Percentiles rank a stretch among this genome's conserved stretches.
phyloP scores from a whole-genome alignment of 1,140 invertebrate species.

The Philotrypesis tridentata region DNA sequence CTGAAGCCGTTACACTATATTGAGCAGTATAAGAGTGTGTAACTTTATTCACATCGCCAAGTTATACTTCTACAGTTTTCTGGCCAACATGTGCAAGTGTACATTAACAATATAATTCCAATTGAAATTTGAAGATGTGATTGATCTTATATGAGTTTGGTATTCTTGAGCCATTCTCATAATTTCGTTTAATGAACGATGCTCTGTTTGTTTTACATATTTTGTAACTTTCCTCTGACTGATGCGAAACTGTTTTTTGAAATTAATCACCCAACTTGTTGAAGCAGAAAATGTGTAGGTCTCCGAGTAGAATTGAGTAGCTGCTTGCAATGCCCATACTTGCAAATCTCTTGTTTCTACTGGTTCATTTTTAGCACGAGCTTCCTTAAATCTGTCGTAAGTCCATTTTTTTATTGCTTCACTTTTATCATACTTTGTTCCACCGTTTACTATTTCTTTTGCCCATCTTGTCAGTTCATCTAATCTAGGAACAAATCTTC shows the following conservation, averaged over 20 bases:
- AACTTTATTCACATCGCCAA: slow-evolving; percentile 18
- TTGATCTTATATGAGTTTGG: too few species aligned
- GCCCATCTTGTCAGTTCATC: not conserved
- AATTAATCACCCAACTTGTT: not conserved
- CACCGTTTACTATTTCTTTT: slow-evolving; percentile 1
- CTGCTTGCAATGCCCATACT: not conserved
- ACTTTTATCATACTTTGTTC: not conserved
- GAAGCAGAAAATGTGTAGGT: too few species aligned
- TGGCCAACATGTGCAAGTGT: too few species aligned
- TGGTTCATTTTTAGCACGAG: not conserved
- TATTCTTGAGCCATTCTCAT: not conserved
- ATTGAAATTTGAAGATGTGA: too few species aligned
- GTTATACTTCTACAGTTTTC: not conserved
- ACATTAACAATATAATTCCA: too few species aligned
- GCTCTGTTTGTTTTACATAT: not conserved
- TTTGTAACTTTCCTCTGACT: not conserved
- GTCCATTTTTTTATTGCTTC: not conserved
- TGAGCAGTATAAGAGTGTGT: slow-evolving; percentile 1
- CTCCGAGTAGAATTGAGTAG: not conserved
- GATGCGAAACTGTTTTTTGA: not conserved
- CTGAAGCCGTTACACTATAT: slow-evolving; percentile 41
- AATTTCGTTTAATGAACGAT: not conserved
- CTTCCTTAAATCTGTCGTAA: not conserved
- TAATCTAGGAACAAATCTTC: not conserved
- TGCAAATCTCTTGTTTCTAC: not conserved